A percentile compares a stretch with the other conserved stretches of the same genome.
These are phyloP conservation scores for Nansenia antarctica DNA, from an alignment of 2,113 vertebrate species.

Conservation along the genomic window DNA sequence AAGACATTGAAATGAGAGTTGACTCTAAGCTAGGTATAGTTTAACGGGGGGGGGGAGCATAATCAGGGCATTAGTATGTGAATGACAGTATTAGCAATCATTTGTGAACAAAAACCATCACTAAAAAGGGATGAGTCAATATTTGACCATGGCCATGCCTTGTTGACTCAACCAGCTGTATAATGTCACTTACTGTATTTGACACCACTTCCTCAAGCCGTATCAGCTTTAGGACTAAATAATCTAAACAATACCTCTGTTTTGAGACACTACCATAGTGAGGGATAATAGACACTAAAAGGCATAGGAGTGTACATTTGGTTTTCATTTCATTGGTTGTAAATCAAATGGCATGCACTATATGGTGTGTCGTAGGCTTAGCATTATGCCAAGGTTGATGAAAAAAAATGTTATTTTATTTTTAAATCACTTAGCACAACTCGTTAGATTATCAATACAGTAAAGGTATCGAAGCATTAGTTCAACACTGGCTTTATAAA, in stretches of 20 bases:
- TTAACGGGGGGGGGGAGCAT: no score
- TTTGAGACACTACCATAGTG: neutral
- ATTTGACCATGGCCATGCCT: slow-evolving; percentile 6
- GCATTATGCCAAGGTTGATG: no score
- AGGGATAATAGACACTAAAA: neutral
- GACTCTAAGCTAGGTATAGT: no score
- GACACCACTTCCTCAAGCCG: neutral
- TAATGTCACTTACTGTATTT: neutral
- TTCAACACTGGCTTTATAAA: no score
- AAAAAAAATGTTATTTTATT: no score
- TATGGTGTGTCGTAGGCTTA: no score
- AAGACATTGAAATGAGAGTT: neutral
- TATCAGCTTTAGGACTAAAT: neutral
- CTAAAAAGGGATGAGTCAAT: slow-evolving; percentile 3
- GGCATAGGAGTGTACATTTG: neutral
- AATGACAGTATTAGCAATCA: neutral
- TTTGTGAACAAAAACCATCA: neutral
- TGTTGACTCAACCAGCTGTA: slow-evolving; percentile 15
- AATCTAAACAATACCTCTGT: neutral
- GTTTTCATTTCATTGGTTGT: neutral
- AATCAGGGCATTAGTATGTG: neutral
- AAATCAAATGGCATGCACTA: no score
- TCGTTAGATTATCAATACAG: no score
- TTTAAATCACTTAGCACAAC: no score
- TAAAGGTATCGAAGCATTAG: no score